Base-by-base conservation (phyloP, 2,113 vertebrate genomes). In the Porphyrio hochstetteri region DNA sequence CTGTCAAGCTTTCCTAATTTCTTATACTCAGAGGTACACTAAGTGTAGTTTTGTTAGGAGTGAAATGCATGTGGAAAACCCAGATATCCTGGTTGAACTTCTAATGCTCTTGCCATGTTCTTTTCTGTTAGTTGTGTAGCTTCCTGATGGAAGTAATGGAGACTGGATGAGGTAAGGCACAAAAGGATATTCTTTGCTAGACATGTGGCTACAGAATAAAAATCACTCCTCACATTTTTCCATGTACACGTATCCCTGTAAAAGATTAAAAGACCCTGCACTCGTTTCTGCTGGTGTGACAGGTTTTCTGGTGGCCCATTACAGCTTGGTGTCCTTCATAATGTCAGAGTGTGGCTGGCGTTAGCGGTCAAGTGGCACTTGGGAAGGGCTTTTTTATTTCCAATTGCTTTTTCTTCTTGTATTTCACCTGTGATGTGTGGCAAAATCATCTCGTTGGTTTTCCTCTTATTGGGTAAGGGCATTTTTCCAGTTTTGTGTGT, bases 71-170 rank as follows among this genome's bases (percentile, higher is more conserved):
- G 23, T 56, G 38, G 55, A 71, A 77, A 88, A 29, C 21, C 1
- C 1, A 42, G 57, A 61, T n/a, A 69, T 48, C 38, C 20, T 38
- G 31, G 8, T 31, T 76, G 38, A 68, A 29, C 13, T 52, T 1
- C 0, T 28, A 76, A 46, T 7, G 5, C 14, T 64, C 16, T 28
- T 82, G 16, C 24, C 70, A 21, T 52, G 4, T 60, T 74, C 55
- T 1, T 0, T 71, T 38, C 42, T 36, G 71, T 82, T 78, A 13
- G 24, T 87, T 1, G 0, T 24, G 28, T 38, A 12, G 7, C 55
- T 88, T 91, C 46, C 46, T 29, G 12, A 0, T 33, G 29, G 46
- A 50, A 31, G n/a, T n/a, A 82, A 10, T 16, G 16, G 42, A 64
- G 33, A 64, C 11, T 42, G 67, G 19, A 50, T 5, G 3, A 75